A percentile compares a stretch with the other conserved stretches of the same genome.
These are phyloP conservation scores for Eupeodes latifasciatus DNA, from an alignment of 2,888 invertebrate genomes.

Conservation along the genomic window DNA sequence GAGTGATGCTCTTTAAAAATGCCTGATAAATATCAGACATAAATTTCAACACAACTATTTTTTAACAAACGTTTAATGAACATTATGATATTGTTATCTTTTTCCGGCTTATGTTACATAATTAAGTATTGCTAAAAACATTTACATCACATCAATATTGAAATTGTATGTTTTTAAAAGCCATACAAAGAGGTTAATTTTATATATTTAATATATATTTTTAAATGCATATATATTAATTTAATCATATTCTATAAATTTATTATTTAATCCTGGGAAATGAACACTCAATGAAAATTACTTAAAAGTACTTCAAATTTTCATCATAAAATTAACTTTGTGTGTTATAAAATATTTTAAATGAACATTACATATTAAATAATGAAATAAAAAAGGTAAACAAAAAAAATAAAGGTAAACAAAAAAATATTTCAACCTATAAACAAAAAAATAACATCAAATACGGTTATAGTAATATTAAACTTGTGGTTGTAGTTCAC, in stretches of 20 bases:
- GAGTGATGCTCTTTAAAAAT: no score
- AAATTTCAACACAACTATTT: no score
- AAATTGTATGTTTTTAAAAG: background rate
- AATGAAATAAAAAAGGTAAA: background rate
- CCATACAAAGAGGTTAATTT: background rate
- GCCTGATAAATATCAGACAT: no score
- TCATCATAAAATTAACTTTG: background rate
- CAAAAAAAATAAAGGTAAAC: background rate
- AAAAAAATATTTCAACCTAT: background rate
- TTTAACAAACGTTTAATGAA: no score
- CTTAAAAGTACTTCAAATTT: background rate
- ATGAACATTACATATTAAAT: background rate
- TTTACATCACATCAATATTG: no score
- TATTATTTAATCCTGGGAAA: slow-evolving; percentile 28
- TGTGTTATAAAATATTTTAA: background rate
- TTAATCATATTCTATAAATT: slow-evolving; percentile 8
- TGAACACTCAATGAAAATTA: slow-evolving; percentile 9
- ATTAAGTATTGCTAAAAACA: no score
- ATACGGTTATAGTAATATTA: background rate
- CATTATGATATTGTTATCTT: no score
- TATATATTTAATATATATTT: no score
- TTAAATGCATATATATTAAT: background rate
- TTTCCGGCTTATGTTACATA: no score
- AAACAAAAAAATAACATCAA: background rate
- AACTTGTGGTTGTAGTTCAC: slow-evolving; percentile 25